Evolutionary conservation across 2,797 vertebrate species (phyloP).

Genomic region (Graptemys geographica): DNA sequence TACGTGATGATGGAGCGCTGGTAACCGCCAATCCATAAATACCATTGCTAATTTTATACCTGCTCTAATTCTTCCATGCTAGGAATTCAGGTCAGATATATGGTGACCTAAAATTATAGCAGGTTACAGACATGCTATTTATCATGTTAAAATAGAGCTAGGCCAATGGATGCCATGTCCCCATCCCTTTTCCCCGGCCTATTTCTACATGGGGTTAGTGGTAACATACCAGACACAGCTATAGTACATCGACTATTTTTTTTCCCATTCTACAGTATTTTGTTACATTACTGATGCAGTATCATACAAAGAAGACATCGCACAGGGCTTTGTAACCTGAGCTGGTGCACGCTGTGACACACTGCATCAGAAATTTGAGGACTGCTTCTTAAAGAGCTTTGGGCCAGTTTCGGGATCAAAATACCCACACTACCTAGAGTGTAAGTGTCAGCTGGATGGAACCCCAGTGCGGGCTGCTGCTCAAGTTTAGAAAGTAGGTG

Average conservation of each 20-base stretch:
- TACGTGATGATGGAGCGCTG: background rate
- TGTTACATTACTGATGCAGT: rapidly evolving
- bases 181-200: background rate
- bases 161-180: rapidly evolving
- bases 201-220: background rate
- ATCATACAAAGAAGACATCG: background rate
- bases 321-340: rapidly evolving
- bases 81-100: background rate
- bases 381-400: background rate
- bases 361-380: background rate
- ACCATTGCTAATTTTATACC: conserved; percentile 71
- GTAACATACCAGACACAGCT: background rate
- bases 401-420: background rate
- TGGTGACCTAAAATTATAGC: conserved; percentile 55
- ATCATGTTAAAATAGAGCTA: conserved; percentile 23
- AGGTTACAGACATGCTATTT: conserved; percentile 37
- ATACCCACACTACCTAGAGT: background rate
- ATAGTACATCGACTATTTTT: background rate
- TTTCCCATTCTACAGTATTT: background rate
- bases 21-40: conserved; percentile 65
- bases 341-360: rapidly evolving
- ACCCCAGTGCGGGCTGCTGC: background rate
- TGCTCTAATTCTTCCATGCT: background rate
- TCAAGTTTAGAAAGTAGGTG: background rate
- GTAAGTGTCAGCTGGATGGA: background rate